A percentile compares a stretch with the other conserved stretches of the same genome.
Conservation (phyloP, 2,113 vertebrate genomes). For the Motacilla alba region DNA sequence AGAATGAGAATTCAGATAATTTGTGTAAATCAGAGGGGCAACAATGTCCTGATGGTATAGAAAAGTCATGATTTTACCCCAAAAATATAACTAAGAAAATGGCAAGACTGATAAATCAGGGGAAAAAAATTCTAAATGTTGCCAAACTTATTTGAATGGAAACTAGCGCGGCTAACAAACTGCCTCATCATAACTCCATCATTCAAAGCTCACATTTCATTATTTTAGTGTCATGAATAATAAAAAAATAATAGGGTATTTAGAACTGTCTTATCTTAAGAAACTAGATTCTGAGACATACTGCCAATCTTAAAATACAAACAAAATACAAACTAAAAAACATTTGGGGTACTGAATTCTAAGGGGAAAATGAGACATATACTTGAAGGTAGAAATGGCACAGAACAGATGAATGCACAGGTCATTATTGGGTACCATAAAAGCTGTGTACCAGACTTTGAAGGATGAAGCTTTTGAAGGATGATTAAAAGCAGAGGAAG, state of each 20-base stretch:
- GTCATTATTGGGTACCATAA: neutral
- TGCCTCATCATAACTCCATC: neutral
- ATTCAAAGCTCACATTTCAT: neutral
- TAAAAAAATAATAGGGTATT: neutral
- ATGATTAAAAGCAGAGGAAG: neutral
- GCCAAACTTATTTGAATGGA: neutral
- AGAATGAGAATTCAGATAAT: neutral
- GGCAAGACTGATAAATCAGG: neutral
- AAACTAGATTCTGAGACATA: neutral
- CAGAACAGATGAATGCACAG: rapidly evolving
- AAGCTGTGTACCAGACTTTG: neutral
- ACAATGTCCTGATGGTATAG: neutral
- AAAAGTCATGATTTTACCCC: neutral
- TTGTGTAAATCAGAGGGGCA: neutral
- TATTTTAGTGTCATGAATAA: neutral
- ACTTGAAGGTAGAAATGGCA: neutral
- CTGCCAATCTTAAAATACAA: neutral
- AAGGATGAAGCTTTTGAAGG: neutral
- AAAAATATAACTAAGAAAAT: neutral
- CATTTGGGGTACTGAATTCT: neutral
- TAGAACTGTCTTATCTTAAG: neutral
- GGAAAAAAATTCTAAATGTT: neutral
- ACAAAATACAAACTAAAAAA: neutral
- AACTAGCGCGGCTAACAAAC: neutral
- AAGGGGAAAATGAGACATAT: neutral